These are phyloP conservation scores for Acanthurus leucopareius DNA, from an alignment of 2,797 vertebrate genomes.

Conservation along the genomic window DNA sequence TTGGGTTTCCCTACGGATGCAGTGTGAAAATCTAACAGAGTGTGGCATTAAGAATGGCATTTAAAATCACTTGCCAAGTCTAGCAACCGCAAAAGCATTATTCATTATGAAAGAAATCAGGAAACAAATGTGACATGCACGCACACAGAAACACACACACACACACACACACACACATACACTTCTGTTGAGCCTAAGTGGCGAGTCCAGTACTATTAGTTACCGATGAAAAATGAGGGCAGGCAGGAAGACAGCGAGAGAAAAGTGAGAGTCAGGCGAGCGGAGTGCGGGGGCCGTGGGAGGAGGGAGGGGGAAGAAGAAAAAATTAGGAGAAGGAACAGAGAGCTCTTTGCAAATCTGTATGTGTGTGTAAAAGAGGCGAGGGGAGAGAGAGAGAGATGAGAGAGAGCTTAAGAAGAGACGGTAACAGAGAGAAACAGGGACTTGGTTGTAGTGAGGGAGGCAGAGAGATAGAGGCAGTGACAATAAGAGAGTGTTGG, in stretches of 20 bases:
- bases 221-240: conserved; percentile 67
- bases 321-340: conserved; percentile 59
- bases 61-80: conserved; percentile 52
- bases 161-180: not conserved
- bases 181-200: conserved; percentile 63
- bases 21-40: conserved; percentile 12
- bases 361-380: conserved; percentile 34
- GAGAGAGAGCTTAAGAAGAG: conserved; percentile 28
- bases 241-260: conserved; percentile 54
- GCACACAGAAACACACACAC: not conserved
- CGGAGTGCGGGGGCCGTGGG: conserved; percentile 8
- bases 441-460: conserved; percentile 35
- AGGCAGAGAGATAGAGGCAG: conserved; percentile 9
- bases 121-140: conserved; percentile 46
- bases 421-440: conserved; percentile 26
- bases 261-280: conserved; percentile 34
- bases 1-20: conserved; percentile 10
- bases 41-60: conserved; percentile 31
- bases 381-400: not conserved
- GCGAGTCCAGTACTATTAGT: conserved; percentile 70
- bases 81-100: conserved; percentile 31
- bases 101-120: conserved; percentile 14
- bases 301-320: conserved; percentile 16
- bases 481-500: conserved; percentile 20
- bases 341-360: conserved; percentile 60